Evolutionary conservation across 2,113 vertebrate species (phyloP).

Genomic region (Poeciliopsis prolifica): DNA sequence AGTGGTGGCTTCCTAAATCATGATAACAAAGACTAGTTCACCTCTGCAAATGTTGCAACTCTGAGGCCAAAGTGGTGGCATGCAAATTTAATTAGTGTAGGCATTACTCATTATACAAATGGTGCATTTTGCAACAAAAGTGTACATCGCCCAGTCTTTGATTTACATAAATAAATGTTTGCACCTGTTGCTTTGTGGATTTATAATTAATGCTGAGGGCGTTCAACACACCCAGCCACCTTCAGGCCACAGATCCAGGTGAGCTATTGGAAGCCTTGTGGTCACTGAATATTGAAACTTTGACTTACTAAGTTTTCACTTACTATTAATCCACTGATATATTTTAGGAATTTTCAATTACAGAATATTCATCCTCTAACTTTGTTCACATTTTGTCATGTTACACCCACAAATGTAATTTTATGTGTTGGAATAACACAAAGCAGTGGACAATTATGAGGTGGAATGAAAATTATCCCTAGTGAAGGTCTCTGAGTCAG

Average conservation of each 20-base stretch:
- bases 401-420: no score
- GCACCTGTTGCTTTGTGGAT: not conserved
- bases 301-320: no score
- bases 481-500: no score
- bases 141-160: not conserved
- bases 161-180: slow-evolving; percentile 6
- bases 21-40: not conserved
- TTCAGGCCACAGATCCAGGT: not conserved
- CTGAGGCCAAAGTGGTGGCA: slow-evolving; percentile 23
- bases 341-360: no score
- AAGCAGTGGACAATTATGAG: no score
- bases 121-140: slow-evolving; percentile 6
- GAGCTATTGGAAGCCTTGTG: no score
- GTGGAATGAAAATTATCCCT: no score
- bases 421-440: no score
- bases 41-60: not conserved
- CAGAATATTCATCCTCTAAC: no score
- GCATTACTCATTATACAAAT: slow-evolving; percentile 24
- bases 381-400: no score
- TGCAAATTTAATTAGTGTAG: slow-evolving; percentile 28
- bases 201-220: not conserved
- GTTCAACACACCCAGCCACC: not conserved
- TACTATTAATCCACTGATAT: no score
- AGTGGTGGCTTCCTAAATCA: not conserved
- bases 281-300: no score